Conservation (phyloP, 2,888 invertebrate genomes). For the Papilio protenor region DNA sequence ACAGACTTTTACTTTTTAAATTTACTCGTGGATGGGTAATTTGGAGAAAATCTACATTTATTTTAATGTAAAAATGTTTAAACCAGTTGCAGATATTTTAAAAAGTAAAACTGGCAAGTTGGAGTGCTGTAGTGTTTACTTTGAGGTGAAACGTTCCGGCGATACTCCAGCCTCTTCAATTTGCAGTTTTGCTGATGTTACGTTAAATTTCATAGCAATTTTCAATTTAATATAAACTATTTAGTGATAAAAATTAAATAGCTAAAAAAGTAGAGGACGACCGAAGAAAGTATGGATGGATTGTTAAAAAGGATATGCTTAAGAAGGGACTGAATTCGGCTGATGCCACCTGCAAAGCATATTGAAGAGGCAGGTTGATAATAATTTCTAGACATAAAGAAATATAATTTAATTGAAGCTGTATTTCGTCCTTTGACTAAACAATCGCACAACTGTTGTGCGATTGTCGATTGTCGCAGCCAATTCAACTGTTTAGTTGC, state of each 20-base stretch:
- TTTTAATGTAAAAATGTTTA: background rate
- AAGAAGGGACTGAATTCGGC: too few relatives aligned
- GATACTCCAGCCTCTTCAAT: conserved; percentile 16
- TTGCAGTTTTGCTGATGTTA: conserved; percentile 22
- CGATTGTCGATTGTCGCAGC: too few relatives aligned
- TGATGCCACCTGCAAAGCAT: too few relatives aligned
- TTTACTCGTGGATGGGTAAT: too few relatives aligned
- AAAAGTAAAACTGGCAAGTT: background rate
- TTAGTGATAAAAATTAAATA: too few relatives aligned
- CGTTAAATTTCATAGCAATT: background rate
- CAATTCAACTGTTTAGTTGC: too few relatives aligned
- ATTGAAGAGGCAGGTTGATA: too few relatives aligned
- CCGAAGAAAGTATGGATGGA: too few relatives aligned
- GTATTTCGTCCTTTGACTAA: background rate
- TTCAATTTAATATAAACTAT: background rate
- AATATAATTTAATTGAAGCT: background rate
- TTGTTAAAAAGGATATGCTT: too few relatives aligned
- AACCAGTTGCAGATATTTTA: conserved; percentile 17
- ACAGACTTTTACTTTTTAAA: too few relatives aligned
- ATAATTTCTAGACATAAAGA: background rate
- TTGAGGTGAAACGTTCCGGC: conserved; percentile 17
- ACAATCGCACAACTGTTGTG: too few relatives aligned
- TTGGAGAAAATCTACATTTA: background rate
- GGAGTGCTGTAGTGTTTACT: conserved; percentile 10
- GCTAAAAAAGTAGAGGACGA: too few relatives aligned